Evolutionary conservation across 2,113 vertebrate genomes (phyloP).

Genomic region (Carollia perspicillata): DNA sequence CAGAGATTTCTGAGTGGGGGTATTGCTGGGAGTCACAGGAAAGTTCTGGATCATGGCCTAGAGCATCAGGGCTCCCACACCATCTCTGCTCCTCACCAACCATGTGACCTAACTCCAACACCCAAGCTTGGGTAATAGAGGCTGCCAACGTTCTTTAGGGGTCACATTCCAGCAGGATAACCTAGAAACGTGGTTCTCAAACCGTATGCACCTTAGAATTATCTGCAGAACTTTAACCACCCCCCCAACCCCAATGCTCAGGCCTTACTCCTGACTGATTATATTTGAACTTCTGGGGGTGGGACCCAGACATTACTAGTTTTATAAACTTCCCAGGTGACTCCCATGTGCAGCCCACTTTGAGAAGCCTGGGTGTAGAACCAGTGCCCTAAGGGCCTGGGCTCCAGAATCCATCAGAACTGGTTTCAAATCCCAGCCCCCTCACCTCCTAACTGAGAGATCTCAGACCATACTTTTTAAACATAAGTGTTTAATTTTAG

Average conservation of each 20-base stretch:
- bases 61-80: neutral
- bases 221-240: neutral
- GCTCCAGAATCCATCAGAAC: neutral
- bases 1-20: neutral
- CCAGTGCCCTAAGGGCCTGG: neutral
- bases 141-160: neutral
- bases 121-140: neutral
- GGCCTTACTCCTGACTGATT: neutral
- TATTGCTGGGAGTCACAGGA: neutral
- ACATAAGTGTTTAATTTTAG: neutral
- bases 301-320: neutral
- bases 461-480: neutral
- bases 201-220: neutral
- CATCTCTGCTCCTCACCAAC: neutral
- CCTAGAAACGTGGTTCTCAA: neutral
- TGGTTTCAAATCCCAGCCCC: neutral
- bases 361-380: neutral
- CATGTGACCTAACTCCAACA: neutral
- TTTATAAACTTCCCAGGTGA: neutral
- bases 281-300: neutral
- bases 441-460: neutral
- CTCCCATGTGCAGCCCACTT: neutral
- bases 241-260: neutral
- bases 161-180: neutral
- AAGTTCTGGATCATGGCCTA: neutral